These are phyloP conservation scores for Cheilosia impressa DNA, from an alignment of 2,888 invertebrate genomes.

Conservation along the genomic window DNA sequence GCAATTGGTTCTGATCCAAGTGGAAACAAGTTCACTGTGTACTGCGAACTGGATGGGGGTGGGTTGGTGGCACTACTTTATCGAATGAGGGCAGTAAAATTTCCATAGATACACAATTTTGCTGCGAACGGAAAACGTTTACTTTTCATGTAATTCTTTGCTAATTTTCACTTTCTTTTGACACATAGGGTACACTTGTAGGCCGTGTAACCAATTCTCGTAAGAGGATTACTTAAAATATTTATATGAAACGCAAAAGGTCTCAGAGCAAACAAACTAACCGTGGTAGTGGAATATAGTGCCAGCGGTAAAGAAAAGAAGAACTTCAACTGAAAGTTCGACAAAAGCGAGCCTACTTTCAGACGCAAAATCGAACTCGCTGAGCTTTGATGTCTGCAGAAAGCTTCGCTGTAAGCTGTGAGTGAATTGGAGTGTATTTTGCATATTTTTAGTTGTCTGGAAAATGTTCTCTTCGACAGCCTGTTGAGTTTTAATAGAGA, in stretches of 20 bases:
- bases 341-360: slow-evolving; percentile 22
- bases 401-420: slow-evolving; percentile 33
- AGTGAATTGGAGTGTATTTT: background rate
- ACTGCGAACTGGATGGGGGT: background rate
- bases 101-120: slow-evolving; percentile 72
- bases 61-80: background rate
- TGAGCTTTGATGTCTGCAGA: slow-evolving; percentile 13
- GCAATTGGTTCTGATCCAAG: slow-evolving; percentile 13
- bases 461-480: slow-evolving; percentile 8
- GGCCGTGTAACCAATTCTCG: slow-evolving; percentile 9
- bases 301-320: slow-evolving; percentile 15
- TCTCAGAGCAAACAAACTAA: slow-evolving; percentile 22
- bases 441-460: slow-evolving; percentile 30
- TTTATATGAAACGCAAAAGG: slow-evolving; percentile 1
- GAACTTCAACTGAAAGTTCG: slow-evolving; percentile 67
- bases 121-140: background rate
- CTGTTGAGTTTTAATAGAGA: slow-evolving; percentile 1
- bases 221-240: slow-evolving; percentile 32
- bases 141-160: slow-evolving; percentile 3
- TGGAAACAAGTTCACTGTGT: slow-evolving; percentile 47
- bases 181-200: background rate
- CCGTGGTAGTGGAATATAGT: slow-evolving; percentile 7
- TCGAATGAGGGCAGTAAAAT: slow-evolving; percentile 36
- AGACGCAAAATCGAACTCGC: slow-evolving; percentile 5
- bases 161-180: background rate